Base-by-base conservation (phyloP, 2,113 vertebrate genomes). In the Chaetodon trifascialis region DNA sequence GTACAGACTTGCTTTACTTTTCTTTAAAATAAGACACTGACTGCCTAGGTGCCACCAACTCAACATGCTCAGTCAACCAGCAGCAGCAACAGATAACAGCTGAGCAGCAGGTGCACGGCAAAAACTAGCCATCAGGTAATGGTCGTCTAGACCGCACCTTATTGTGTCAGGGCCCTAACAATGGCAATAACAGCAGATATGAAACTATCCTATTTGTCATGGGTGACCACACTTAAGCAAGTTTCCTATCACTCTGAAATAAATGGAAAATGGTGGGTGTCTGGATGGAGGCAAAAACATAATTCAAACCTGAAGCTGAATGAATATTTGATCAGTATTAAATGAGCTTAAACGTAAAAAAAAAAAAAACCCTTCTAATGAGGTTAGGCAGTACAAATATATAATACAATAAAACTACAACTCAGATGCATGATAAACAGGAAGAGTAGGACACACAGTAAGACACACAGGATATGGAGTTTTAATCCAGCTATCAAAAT, bases 401-500 rank as follows among this genome's bases (percentile, higher is more conserved):
- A 40, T 40, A 63, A 4, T 2, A 40, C 1, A 51, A 60, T 51
- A 42, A 7, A 47, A 30, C 12, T 23, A 21, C 8, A 19, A 2
- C 14, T 52, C 16, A 51, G n/a, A 30, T n/a, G 38, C 17, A 34
- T 17, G 1, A 12, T 4, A 60, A 42, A 58, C 16, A 30, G 44
- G 11, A 42, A 54, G 1, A 30, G 25, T 14, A 23, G 51, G 36
- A 21, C 19, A 36, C 47, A 36, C 63, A 62, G 6, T 47, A 71
- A 62, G 6, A 54, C 30, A 49, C 25, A 59, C 59, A 40, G 23
- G 0, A 76, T 47, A 40, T 63, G 42, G 21, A 23, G 21, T 79
- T 66, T 49, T 46, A 60, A 62, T 30, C 7, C 15, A 68, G 44
- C 30, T 73, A 76, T 74, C 54, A 82, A 76, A 82, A 65, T 75